phyloP scores from a whole-genome alignment of 2,888 invertebrate genomes.

The Theristus sp. region DNA sequence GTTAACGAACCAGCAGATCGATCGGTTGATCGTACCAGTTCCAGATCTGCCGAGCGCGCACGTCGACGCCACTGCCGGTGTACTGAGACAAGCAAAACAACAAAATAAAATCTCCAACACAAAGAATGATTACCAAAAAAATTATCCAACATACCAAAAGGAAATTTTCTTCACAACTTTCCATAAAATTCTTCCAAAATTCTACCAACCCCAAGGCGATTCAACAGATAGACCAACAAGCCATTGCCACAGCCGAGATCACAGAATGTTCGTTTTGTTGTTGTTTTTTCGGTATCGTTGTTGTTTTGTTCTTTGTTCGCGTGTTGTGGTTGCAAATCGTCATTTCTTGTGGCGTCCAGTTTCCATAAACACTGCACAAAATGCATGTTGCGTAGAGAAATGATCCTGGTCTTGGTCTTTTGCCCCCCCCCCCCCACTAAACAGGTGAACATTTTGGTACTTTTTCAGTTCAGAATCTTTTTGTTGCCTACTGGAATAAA shows the following conservation, averaged over 20 bases:
- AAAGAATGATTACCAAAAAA: too few species aligned
- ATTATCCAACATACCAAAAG: too few species aligned
- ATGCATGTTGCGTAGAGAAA: neutral
- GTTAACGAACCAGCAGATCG: neutral
- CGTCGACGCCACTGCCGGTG: neutral
- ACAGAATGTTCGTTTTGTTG: conserved; percentile 42
- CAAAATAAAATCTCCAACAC: too few species aligned
- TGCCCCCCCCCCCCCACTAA: too few species aligned
- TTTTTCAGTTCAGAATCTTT: too few species aligned
- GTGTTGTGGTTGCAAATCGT: too few species aligned
- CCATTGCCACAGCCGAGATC: conserved; percentile 95
- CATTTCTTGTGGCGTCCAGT: neutral
- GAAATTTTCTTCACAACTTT: too few species aligned
- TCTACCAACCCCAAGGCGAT: conserved; percentile 52
- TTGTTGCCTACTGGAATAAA: too few species aligned
- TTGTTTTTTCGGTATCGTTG: neutral
- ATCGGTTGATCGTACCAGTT: neutral
- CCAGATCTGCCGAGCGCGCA: neutral
- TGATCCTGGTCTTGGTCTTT: neutral
- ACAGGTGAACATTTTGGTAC: too few species aligned
- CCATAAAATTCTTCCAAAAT: too few species aligned
- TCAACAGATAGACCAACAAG: conserved; percentile 63
- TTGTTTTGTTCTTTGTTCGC: neutral
- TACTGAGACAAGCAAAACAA: neutral
- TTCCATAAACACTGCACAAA: neutral